phyloP scores from a whole-genome alignment of 2,113 vertebrate species.

The Daubentonia madagascariensis region DNA sequence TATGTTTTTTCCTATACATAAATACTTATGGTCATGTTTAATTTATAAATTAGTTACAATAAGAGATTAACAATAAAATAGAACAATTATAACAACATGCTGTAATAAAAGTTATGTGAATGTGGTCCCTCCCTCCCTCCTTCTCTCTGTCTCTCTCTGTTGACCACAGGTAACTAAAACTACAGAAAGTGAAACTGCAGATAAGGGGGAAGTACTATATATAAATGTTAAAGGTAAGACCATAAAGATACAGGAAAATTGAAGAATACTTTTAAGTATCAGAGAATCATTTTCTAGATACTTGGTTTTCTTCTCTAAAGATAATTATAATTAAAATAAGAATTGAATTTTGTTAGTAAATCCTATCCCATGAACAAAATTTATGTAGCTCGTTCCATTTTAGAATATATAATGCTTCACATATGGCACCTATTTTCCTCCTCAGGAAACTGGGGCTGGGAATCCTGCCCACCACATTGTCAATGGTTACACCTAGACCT shows the following conservation, averaged over 20 bases:
- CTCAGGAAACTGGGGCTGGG: background rate
- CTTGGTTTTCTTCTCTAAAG: slow-evolving; percentile 8
- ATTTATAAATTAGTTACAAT: background rate
- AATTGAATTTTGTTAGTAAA: slow-evolving; percentile 28
- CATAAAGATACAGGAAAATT: background rate
- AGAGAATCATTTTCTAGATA: slow-evolving; percentile 1
- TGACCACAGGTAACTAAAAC: background rate
- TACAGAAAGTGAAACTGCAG: background rate
- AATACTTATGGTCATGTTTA: background rate
- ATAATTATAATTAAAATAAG: background rate
- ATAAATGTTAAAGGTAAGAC: background rate
- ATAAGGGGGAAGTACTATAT: background rate
- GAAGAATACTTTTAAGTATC: background rate
- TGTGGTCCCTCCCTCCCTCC: background rate
- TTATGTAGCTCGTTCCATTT: background rate
- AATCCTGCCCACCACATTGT: background rate
- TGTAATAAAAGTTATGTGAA: background rate
- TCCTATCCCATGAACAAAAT: background rate
- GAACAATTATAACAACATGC: background rate
- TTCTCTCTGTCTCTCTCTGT: background rate
- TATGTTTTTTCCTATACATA: background rate
- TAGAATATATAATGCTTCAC: background rate
- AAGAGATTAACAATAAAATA: background rate
- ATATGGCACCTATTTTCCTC: background rate
- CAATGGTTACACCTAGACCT: background rate